Evolutionary conservation across 2,113 vertebrate genomes (phyloP), one percentile per base, ranked within the genome.

Genomic region (Phycodurus eques): DNA sequence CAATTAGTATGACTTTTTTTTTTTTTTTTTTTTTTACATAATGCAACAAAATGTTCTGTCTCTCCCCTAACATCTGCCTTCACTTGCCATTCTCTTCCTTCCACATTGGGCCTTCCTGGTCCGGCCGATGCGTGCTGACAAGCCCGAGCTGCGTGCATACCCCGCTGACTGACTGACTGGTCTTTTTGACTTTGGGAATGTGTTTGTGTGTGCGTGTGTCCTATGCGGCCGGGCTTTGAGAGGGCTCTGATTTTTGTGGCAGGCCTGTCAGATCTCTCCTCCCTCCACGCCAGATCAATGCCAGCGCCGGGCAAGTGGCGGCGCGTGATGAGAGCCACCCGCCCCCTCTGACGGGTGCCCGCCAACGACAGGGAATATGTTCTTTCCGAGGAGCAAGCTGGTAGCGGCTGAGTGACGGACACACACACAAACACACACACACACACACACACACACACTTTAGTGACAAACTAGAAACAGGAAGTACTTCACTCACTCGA

Each of bases 231-330:
- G 70, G 78, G 53, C 70, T 66, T 85, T 94, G 89, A 93, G 94
- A 96, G 90, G 79, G 91, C 89, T 93, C 92, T 95, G 93, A 98
- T 98, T 94, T 92, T 93, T 95, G 93, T 97, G 96, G 95, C 98
- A 95, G 93, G 90, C 89, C 95, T 98, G 98, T 98, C 98, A 97
- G 94, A 94, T 95, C 92, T 93, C 94, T 80, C 92, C 88, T 84
- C 76, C 83, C 72, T 77, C 80, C 80, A 91, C 87, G 92, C 83
- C 87, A 93, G 90, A 88, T 89, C 89, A 93, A 88, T 90, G 90
- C 94, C 92, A 93, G 91, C 92, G 93, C 92, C 89, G 90, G 91
- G 93, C 83, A 81, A 88, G 74, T 80, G 82, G 83, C 83, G 87
- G 86, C 31, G 82, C 75, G 88, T 88, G 87, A 90, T 82, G 88